Base-by-base conservation (phyloP, 2,888 invertebrate genomes). In the Rhodophaea formosa region DNA sequence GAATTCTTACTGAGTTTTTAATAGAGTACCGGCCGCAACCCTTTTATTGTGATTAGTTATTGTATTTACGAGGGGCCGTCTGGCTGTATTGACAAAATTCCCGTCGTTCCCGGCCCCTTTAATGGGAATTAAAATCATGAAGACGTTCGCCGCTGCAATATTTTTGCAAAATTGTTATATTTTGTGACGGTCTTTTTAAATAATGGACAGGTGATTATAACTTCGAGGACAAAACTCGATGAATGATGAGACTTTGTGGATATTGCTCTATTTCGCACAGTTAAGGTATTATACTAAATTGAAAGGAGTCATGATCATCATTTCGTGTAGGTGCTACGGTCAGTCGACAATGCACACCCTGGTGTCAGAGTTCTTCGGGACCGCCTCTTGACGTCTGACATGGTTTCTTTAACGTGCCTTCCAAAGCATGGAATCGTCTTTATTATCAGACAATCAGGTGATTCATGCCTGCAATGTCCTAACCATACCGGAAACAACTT, bases 11-110 rank as follows among this genome's bases (percentile, higher is more conserved):
- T 64, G 84, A 88, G 81, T 91, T 90, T 90, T 90, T 91, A 90
- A 89, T 87, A 89, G 86, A 84, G 77, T 63, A 51, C 51, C 77
- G 69, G 75, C 85, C 80, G 76, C 89, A 90, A 91, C 90, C 90
- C 90, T 90, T 89, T 89, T 87, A 87, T 86, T 85, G 79, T 85
- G 87, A 91, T 91, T 89, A 89, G 87, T 88, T 88, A 89, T 89
- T 88, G 86, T 87, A 83, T 88, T 86, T 86, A 75, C 68, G 64
- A 68, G 74, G 79, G 82, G 72, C 59, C 42, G 49, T 45, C 49
- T 46, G 47, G 52, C 49, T 60, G 65, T 74, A 77, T 74, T 75
- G 78, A 76, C 77, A 76, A 71, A 71, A 44, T 54, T 17, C 42
- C 39, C 39, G 39, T 10, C 39, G 1, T 44, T 46, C 45, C 42